phyloP scores from a whole-genome alignment of 2,797 vertebrate genomes.

The Erithacus rubecula region DNA sequence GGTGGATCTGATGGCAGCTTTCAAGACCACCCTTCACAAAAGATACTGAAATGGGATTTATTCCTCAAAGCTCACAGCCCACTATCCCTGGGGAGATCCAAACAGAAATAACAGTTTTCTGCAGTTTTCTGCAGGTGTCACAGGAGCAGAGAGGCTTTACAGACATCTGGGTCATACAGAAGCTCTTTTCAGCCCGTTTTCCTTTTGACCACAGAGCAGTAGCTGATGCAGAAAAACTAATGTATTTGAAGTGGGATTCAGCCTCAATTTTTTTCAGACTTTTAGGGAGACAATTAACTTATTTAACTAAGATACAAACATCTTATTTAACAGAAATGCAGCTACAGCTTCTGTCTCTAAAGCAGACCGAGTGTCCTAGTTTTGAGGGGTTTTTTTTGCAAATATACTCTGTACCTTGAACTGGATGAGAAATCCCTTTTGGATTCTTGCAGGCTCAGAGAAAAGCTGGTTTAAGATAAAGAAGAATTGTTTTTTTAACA shows the following conservation, averaged over 20 bases:
- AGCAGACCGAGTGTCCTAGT: background rate
- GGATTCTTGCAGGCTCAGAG: background rate
- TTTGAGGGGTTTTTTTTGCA: background rate
- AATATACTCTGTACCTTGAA: background rate
- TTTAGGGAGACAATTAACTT: background rate
- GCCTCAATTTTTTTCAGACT: background rate
- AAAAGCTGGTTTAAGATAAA: constrained; percentile 18
- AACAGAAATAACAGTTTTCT: background rate
- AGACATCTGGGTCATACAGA: background rate
- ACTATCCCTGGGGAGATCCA: background rate
- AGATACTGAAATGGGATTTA: background rate
- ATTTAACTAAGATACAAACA: background rate
- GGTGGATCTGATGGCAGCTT: background rate
- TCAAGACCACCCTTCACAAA: background rate
- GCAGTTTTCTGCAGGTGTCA: background rate
- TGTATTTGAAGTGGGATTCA: background rate
- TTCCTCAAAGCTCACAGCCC: background rate
- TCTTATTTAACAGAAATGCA: background rate
- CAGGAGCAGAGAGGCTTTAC: background rate
- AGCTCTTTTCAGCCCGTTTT: background rate
- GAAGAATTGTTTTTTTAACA: background rate
- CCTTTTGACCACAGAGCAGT: background rate
- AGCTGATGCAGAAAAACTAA: background rate
- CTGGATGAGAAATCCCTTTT: background rate
- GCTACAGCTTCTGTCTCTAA: background rate